These are phyloP conservation scores for Nibea coibor DNA, from an alignment of 2,113 vertebrate genomes.

Conservation along the genomic window DNA sequence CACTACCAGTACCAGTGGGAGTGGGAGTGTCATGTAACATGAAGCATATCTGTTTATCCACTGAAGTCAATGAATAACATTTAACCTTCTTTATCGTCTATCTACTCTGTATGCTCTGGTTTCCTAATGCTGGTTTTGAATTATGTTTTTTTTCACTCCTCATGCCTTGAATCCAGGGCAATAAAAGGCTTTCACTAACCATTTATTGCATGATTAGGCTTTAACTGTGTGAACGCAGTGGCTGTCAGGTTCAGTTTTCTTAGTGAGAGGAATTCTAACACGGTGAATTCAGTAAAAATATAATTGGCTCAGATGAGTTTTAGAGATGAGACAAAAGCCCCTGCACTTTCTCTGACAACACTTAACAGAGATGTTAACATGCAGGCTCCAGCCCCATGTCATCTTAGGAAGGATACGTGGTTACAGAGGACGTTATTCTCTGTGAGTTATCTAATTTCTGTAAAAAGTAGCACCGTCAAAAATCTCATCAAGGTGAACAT, in stretches of 20 bases:
- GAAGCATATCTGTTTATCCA: background rate
- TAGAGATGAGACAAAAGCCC: slow-evolving; percentile 12
- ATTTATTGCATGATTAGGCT: slow-evolving; percentile 71
- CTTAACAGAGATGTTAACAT: background rate
- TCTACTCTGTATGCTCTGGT: background rate
- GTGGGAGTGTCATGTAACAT: background rate
- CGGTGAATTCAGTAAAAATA: background rate
- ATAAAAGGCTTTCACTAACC: slow-evolving; percentile 52
- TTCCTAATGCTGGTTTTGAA: background rate
- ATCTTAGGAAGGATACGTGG: too few species aligned
- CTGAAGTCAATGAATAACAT: background rate
- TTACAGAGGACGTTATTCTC: background rate
- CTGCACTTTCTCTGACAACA: background rate
- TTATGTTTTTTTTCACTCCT: background rate
- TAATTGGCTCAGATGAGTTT: slow-evolving; percentile 13
- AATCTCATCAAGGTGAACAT: background rate
- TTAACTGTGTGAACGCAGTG: slow-evolving; percentile 43
- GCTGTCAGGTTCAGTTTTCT: slow-evolving; percentile 63
- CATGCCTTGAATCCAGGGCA: slow-evolving; percentile 25
- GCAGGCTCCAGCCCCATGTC: too few species aligned
- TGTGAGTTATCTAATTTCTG: background rate
- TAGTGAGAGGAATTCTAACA: slow-evolving; percentile 13
- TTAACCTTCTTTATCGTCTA: background rate
- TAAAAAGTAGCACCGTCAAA: background rate
- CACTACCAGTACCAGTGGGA: background rate